Base-by-base conservation (phyloP, 2,888 invertebrate genomes). In the Anaspis maculata region DNA sequence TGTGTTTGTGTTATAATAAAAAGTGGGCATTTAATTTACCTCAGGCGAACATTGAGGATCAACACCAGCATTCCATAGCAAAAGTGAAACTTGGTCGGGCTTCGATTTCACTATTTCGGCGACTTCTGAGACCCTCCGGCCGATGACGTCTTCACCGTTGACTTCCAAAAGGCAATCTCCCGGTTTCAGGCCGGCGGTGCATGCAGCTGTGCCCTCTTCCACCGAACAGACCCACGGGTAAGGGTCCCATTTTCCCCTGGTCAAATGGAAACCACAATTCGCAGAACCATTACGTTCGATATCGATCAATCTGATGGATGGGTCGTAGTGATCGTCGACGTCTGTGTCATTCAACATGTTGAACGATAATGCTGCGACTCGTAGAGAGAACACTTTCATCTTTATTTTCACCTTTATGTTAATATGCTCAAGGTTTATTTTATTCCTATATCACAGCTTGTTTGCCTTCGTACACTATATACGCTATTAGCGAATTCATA, bases 141-240 rank as follows among this genome's bases (percentile, higher is more conserved):
- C 74, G 27, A 74, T 53, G 31, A 73, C 59, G 52, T 72, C 71
- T 45, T 69, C 62, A 23, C 69, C 69, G 48, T 73, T 72, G 27
- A 64, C 62, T 61, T 79, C 79, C 37, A 84, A 64, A 42, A 85
- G 56, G 54, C 84, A 84, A 58, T 84, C 84, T 0, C 84, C 84
- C 13, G 75, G 67, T 56, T 70, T 75, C 25, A 84, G 58, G 1
- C 83, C 83, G 1, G 78, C 75, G 0, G 56, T 38, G 33, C 76
- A 73, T 1, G 84, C 83, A 33, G 77, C 67, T 2, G 79, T 76
- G 3, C 68, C 72, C 0, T 59, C 53, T 12, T 77, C 77, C 13
- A 84, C 79, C 32, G 74, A 76, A 34, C 74, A 75, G 42, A 83
- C 78, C 84, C 85, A 85, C 13, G 85, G 84, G 63, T 85, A 85